Base-by-base conservation (phyloP, 2,113 vertebrate genomes). In the Thalassoma bifasciatum region DNA sequence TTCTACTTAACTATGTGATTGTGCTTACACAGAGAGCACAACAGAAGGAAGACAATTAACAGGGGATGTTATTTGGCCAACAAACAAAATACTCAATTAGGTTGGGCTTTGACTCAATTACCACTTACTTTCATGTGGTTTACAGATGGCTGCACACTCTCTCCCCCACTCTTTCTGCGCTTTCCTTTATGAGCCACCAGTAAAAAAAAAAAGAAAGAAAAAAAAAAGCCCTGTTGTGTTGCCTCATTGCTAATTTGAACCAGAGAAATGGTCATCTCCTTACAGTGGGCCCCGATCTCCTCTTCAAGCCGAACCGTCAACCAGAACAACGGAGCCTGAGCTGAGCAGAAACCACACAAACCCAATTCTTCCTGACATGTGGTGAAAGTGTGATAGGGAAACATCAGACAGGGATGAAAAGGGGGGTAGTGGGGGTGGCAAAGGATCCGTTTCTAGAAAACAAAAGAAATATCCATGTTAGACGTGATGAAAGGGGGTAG, bases 191-290 rank as follows among this genome's bases (percentile, higher is more conserved):
- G 30, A 68, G 71, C 80, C 53, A 82, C 79, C 83, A 71, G 71
- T 79, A 77, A 82, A 78, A 30, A 30, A 30, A 30, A 30, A 30
- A 30, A 30, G n/a, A n/a, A n/a, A n/a, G n/a, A 30, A 30, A 30
- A 30, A 30, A 30, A 30, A 30, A 91, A 89, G 69, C 75, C 72
- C 64, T 86, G 81, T 86, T 86, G 87, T 76, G 65, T 92, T 90
- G 91, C 90, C 79, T 87, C 87, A 75, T 80, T 85, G 72, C 82
- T 95, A 94, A 94, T 94, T 91, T 87, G 90, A 94, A 95, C 89
- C 93, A 94, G 92, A 93, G 82, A 66, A 77, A 81, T 60, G 72
- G 85, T 90, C 65, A 87, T 87, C 91, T 91, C 79, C 77, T 72
- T 77, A 86, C 78, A 51, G 72, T 78, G 77, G 86, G 86, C 75